These are phyloP conservation scores for Lasioglossum villosulum DNA, from an alignment of 2,888 invertebrate genomes.

Conservation along the genomic window DNA sequence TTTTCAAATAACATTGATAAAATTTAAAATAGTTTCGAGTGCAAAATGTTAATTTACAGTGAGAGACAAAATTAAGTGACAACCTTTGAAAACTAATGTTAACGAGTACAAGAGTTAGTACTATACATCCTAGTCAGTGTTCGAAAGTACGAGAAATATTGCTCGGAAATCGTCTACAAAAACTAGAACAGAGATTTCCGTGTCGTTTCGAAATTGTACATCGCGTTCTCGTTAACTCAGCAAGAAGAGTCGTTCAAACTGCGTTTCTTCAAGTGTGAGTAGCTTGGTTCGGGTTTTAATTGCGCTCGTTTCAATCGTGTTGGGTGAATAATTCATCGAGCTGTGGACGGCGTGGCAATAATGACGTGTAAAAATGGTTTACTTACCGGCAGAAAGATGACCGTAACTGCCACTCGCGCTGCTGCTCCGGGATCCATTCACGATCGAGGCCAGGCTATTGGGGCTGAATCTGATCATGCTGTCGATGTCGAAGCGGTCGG, in stretches of 20 bases:
- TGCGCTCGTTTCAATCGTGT: not conserved
- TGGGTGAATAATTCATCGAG: constrained; percentile 23
- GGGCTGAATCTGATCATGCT: constrained; percentile 98
- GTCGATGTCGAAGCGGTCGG: constrained; percentile 97
- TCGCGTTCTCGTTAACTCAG: not conserved
- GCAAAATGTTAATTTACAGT: no score
- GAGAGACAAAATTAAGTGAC: no score
- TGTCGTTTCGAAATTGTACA: not conserved
- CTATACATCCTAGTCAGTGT: no score
- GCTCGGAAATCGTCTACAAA: not conserved
- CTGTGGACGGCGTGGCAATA: not conserved
- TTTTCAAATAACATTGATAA: no score
- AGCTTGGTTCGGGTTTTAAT: not conserved
- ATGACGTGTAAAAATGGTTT: constrained; percentile 12
- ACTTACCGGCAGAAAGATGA: constrained; percentile 95
- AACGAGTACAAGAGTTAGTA: no score
- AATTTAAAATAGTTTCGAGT: no score
- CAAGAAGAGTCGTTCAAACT: not conserved
- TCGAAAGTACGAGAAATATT: no score
- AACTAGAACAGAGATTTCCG: not conserved
- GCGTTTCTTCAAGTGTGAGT: not conserved
- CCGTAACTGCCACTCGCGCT: constrained; percentile 98
- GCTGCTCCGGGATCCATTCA: constrained; percentile 93
- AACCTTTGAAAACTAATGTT: no score
- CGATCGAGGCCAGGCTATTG: constrained; percentile 93